Percentiles rank a stretch among this genome's conserved stretches.
Conservation (phyloP, 2,113 vertebrate species). For the Tupaia chinensis region DNA sequence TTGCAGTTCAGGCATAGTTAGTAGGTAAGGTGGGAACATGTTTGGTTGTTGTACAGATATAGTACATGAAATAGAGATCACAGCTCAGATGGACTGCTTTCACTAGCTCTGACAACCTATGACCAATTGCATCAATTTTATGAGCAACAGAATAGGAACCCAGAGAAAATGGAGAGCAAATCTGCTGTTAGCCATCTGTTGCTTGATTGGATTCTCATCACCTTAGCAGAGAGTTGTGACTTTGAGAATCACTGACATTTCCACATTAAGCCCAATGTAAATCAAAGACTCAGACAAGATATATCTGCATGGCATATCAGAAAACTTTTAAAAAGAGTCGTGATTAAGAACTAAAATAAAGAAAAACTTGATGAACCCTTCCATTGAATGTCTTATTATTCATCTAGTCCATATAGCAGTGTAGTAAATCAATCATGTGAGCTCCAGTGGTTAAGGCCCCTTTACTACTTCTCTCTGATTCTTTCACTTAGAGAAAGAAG, state of each 20-base stretch:
- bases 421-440: not conserved
- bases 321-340: not conserved
- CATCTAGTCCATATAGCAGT: not conserved
- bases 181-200: not conserved
- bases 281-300: not conserved
- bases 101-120: not conserved
- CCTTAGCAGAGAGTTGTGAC: not conserved
- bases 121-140: not conserved
- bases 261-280: not conserved
- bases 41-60: not conserved
- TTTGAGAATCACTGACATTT: constrained; percentile 53
- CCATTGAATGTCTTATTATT: not conserved
- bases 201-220: not conserved
- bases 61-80: constrained; percentile 1
- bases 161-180: not conserved
- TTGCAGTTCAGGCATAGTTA: not conserved
- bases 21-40: not conserved
- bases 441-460: not conserved
- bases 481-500: not conserved
- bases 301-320: not conserved
- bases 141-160: constrained; percentile 12
- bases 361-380: not conserved
- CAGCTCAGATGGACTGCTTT: not conserved
- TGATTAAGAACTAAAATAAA: constrained; percentile 1
- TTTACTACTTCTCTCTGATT: not conserved